Evolutionary conservation across 2,113 vertebrate species (phyloP).

Genomic region (Odocoileus virginianus): DNA sequence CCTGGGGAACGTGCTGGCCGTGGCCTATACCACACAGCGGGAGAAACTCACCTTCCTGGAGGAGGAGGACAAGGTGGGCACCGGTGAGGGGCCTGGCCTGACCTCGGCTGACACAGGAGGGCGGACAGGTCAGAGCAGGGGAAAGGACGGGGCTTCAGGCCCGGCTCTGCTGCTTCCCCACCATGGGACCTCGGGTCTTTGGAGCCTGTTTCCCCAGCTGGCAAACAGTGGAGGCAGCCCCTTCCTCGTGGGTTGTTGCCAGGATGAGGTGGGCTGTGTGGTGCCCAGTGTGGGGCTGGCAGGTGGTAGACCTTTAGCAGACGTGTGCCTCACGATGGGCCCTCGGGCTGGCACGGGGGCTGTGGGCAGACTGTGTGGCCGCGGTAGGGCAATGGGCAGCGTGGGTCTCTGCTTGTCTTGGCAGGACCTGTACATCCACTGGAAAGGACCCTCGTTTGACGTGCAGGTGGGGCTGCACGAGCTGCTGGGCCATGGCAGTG

Average conservation of each 20-base stretch:
- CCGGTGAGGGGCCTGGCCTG: not conserved
- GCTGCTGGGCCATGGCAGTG: constrained; percentile 91
- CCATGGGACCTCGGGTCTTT: not conserved
- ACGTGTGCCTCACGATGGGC: not conserved
- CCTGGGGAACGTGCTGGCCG: constrained; percentile 89
- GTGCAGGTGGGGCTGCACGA: constrained; percentile 94
- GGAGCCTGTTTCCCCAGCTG: not conserved
- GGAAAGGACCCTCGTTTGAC: constrained; percentile 91
- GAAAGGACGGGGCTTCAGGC: not conserved
- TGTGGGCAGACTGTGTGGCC: not conserved
- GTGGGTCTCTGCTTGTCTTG: not conserved
- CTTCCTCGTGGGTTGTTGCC: not conserved
- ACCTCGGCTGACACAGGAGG: rapidly evolving
- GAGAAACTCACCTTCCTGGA: constrained; percentile 91
- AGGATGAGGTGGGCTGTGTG: rapidly evolving
- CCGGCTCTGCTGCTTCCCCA: not conserved
- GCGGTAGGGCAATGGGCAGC: rapidly evolving
- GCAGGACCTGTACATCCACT: constrained; percentile 90
- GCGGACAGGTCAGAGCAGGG: not conserved
- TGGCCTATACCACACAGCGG: constrained; percentile 87
- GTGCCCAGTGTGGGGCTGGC: too few relatives aligned
- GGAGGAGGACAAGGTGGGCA: constrained; percentile 88
- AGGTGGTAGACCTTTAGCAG: not conserved
- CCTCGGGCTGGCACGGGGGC: not conserved
- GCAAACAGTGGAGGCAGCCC: not conserved